phyloP scores from a whole-genome alignment of 2,113 vertebrate species.

The Carollia perspicillata region DNA sequence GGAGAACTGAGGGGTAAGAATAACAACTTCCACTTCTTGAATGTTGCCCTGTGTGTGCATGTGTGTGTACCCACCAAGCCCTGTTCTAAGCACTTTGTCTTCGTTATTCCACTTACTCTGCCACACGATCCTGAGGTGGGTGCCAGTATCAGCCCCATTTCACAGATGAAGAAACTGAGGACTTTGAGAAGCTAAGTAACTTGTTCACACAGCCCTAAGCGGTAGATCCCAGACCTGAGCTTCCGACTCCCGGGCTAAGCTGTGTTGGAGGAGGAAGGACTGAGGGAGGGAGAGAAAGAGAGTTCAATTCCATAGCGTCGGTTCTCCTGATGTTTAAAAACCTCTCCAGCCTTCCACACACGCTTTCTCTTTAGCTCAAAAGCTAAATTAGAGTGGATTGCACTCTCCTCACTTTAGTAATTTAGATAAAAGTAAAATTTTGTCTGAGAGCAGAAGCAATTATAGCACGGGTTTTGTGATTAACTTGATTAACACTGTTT shows the following conservation, averaged over 20 bases:
- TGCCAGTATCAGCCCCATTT: not conserved
- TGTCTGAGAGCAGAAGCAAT: slow-evolving; percentile 84
- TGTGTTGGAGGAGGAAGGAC: not conserved
- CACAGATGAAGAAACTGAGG: slow-evolving; percentile 24
- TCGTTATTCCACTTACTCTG: not conserved
- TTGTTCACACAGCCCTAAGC: not conserved
- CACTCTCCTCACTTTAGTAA: slow-evolving; percentile 79
- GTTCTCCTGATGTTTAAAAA: slow-evolving; percentile 70
- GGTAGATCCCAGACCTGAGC: not conserved
- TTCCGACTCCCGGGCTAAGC: not conserved
- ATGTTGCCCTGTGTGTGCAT: not conserved
- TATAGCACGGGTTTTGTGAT: slow-evolving; percentile 79
- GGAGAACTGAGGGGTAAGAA: not conserved
- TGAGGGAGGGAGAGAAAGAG: too few relatives aligned
- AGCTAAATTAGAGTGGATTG: slow-evolving; percentile 74
- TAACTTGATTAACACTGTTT: slow-evolving; percentile 83
- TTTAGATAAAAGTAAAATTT: slow-evolving; percentile 85
- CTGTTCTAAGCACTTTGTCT: not conserved
- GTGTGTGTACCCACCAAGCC: rapidly evolving
- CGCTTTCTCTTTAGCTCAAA: slow-evolving; percentile 65
- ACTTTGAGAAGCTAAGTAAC: not conserved
- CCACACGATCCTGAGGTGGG: not conserved
- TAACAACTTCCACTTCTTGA: not conserved
- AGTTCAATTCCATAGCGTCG: slow-evolving; percentile 19
- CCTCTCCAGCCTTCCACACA: slow-evolving; percentile 59